Evolutionary conservation across 2,113 vertebrate species (phyloP).

Genomic region (Rafetus swinhoei): DNA sequence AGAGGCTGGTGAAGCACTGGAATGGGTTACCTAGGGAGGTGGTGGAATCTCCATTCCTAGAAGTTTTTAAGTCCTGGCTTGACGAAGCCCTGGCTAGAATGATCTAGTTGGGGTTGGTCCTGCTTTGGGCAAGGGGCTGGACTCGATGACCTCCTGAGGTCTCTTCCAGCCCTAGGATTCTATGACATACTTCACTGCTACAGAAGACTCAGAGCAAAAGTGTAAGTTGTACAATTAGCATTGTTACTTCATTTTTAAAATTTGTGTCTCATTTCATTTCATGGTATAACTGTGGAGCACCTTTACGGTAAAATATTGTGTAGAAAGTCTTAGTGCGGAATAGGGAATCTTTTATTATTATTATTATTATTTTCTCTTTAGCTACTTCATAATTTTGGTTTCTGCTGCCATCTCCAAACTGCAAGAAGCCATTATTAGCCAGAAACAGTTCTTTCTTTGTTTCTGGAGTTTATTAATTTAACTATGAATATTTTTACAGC

Average conservation of each 20-base stretch:
- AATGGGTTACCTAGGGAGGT: no score
- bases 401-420: slow-evolving; percentile 15
- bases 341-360: no score
- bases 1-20: no score
- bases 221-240: background rate
- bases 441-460: slow-evolving; percentile 62
- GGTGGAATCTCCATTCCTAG: no score
- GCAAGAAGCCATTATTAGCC: slow-evolving; percentile 8
- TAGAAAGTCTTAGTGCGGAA: background rate
- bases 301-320: background rate
- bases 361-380: background rate
- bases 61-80: no score
- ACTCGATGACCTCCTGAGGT: no score
- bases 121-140: no score
- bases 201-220: background rate
- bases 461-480: slow-evolving; percentile 65
- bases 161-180: no score
- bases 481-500: slow-evolving; percentile 41
- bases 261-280: background rate
- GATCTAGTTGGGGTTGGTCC: no score
- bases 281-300: background rate
- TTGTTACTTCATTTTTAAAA: background rate
- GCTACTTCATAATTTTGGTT: background rate
- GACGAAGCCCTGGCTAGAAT: no score
- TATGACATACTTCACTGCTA: background rate